Conservation (phyloP, 2,797 vertebrate genomes). For the Sebastolobus altivelis region DNA sequence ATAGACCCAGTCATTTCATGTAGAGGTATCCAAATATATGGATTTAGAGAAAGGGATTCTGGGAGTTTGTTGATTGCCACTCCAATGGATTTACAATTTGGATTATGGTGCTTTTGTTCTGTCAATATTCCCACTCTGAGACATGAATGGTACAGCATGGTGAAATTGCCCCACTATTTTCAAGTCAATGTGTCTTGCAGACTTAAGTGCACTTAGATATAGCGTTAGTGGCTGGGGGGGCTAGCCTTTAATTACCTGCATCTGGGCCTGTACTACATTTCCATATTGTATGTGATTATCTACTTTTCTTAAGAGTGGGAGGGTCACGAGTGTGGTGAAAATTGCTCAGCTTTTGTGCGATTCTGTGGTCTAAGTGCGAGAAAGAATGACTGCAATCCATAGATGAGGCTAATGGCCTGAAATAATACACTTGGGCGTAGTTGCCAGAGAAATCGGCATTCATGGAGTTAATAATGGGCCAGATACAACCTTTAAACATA, state of each 20-base stretch:
- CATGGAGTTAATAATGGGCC: slow-evolving; percentile 77
- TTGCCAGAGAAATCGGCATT: slow-evolving; percentile 67
- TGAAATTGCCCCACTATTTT: slow-evolving; percentile 70
- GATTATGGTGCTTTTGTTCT: slow-evolving; percentile 59
- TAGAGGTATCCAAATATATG: slow-evolving; percentile 48
- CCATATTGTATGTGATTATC: slow-evolving; percentile 66
- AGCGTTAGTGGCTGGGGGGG: slow-evolving; percentile 36
- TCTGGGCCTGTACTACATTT: slow-evolving; percentile 61
- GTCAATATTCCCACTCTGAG: slow-evolving; percentile 59
- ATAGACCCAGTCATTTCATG: slow-evolving; percentile 33
- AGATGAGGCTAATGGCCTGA: slow-evolving; percentile 76
- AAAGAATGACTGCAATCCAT: slow-evolving; percentile 71
- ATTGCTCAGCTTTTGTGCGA: slow-evolving; percentile 75
- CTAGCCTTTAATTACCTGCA: slow-evolving; percentile 76
- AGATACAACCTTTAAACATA: slow-evolving; percentile 72
- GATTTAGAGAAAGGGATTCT: slow-evolving; percentile 37
- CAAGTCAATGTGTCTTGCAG: slow-evolving; percentile 69
- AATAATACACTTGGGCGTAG: slow-evolving; percentile 72
- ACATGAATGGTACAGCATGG: slow-evolving; percentile 40
- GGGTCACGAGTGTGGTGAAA: slow-evolving; percentile 65
- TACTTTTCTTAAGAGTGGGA: slow-evolving; percentile 68
- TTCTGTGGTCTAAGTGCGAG: slow-evolving; percentile 59
- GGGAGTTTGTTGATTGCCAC: slow-evolving; percentile 41
- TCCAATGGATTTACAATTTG: slow-evolving; percentile 60
- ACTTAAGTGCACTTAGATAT: slow-evolving; percentile 78